Evolutionary conservation across 2,113 vertebrate species (phyloP).

Genomic region (Colinus virginianus): DNA sequence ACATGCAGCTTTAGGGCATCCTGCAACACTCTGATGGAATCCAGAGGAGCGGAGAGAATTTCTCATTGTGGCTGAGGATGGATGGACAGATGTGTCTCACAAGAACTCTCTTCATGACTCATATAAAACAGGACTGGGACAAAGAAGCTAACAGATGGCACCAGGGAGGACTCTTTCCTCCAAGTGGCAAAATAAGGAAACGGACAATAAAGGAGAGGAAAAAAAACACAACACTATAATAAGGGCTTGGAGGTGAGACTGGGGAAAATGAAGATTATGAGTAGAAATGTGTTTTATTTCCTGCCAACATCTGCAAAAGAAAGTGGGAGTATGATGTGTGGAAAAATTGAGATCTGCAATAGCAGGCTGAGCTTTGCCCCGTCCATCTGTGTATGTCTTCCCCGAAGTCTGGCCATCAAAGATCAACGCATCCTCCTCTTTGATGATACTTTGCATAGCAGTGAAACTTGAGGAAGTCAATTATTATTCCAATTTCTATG

Average conservation of each 20-base stretch:
- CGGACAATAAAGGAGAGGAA: background rate
- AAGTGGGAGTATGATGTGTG: background rate
- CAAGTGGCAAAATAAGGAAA: background rate
- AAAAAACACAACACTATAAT: accelerated
- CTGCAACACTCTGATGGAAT: background rate
- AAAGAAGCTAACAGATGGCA: background rate
- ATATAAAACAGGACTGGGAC: background rate
- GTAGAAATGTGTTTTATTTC: background rate
- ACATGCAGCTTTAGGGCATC: background rate
- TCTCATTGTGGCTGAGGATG: background rate
- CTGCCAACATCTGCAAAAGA: background rate
- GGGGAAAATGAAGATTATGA: background rate
- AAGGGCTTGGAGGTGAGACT: background rate
- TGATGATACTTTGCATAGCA: background rate
- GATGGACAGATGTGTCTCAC: background rate
- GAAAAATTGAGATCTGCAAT: background rate
- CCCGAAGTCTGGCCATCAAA: background rate
- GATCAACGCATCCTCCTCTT: background rate
- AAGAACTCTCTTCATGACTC: background rate
- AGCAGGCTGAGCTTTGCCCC: background rate
- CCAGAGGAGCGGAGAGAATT: background rate
- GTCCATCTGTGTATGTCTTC: background rate
- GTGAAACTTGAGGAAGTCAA: background rate
- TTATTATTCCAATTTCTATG: background rate
- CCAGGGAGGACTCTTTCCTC: background rate